phyloP scores from a whole-genome alignment of 1,140 invertebrate species.

The Drosophila jambulina region DNA sequence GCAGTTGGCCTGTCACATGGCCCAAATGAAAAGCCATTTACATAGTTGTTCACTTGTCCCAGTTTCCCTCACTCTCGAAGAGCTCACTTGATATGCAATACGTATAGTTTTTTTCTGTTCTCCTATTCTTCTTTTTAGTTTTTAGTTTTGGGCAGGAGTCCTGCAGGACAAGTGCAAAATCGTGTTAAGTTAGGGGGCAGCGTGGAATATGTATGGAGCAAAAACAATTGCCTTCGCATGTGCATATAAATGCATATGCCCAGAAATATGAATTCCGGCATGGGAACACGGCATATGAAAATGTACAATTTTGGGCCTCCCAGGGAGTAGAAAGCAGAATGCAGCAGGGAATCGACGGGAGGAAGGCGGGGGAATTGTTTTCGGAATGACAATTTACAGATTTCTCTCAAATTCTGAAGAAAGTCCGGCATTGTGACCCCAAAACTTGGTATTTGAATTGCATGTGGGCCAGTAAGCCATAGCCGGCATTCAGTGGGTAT shows the following conservation, averaged over 20 bases:
- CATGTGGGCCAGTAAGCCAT: conserved; percentile 18
- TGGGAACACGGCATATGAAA: conserved; percentile 55
- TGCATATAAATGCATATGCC: conserved; percentile 41
- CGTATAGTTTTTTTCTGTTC: conserved; percentile 26
- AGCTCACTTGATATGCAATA: conserved; percentile 71
- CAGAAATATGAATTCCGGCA: conserved; percentile 66
- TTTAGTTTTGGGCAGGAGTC: conserved; percentile 17
- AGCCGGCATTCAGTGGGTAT: neutral
- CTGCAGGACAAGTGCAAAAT: conserved; percentile 69
- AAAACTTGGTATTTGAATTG: conserved; percentile 39
- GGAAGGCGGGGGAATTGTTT: conserved; percentile 28
- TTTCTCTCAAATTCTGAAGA: conserved; percentile 19
- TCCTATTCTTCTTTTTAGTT: neutral
- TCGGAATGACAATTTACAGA: conserved; percentile 36
- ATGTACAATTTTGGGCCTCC: conserved; percentile 39
- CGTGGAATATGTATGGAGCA: conserved; percentile 12
- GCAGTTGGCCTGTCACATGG: conserved; percentile 47
- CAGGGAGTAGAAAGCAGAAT: conserved; percentile 6
- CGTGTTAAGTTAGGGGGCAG: conserved; percentile 65
- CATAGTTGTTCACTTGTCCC: conserved; percentile 68
- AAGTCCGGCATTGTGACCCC: conserved; percentile 12
- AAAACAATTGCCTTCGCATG: conserved; percentile 40
- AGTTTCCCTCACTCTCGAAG: conserved; percentile 20
- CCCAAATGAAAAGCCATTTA: conserved; percentile 70
- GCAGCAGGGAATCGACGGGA: conserved; percentile 12